Evolutionary conservation across 2,113 vertebrate species (phyloP).

Genomic region (Catharus bicknelli): DNA sequence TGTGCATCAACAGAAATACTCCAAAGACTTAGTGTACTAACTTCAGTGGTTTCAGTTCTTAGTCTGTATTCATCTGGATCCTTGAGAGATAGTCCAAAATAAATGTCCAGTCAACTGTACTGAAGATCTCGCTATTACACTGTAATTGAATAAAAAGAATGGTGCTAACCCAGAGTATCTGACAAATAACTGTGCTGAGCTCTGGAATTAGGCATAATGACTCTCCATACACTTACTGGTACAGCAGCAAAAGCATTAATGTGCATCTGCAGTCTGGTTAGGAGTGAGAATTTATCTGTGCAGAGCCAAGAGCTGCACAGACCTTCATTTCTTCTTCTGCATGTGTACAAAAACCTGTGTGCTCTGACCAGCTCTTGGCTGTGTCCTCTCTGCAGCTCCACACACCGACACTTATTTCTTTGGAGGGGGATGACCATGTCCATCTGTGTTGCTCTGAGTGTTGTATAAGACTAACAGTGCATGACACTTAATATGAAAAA

Average conservation of each 20-base stretch:
- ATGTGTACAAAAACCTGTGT: fast-evolving
- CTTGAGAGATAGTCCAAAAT: neutral
- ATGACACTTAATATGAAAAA: neutral
- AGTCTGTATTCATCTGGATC: neutral
- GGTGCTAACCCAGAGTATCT: neutral
- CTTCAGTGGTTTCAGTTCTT: neutral
- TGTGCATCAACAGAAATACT: neutral
- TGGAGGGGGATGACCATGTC: fast-evolving
- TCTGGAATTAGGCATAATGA: neutral
- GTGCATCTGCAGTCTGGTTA: neutral
- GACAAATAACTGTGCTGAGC: neutral
- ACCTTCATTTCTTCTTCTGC: neutral
- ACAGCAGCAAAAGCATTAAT: fast-evolving
- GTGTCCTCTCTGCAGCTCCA: neutral
- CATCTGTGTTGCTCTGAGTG: neutral
- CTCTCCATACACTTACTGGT: neutral
- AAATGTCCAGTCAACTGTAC: neutral
- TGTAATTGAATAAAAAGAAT: neutral
- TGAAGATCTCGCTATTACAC: neutral
- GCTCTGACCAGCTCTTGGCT: neutral
- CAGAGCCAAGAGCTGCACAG: neutral
- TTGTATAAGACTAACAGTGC: neutral
- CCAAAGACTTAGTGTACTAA: neutral
- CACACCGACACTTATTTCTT: neutral
- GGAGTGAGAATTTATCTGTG: neutral